Evolutionary conservation across 2,797 vertebrate genomes (phyloP), one percentile per base, ranked within the genome.

Genomic region (Phoxinus dragarum): DNA sequence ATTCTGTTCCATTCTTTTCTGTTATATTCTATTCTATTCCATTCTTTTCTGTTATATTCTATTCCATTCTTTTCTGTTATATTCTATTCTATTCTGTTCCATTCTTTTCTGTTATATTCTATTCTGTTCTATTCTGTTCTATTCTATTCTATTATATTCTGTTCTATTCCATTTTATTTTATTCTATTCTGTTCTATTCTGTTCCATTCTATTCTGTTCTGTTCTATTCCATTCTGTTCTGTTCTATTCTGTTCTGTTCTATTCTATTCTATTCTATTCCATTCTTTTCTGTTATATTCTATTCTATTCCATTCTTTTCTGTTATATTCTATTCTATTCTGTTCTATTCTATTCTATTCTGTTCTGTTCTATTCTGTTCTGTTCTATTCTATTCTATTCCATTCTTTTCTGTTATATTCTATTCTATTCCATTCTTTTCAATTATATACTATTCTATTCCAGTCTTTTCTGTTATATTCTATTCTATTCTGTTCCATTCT

Each of bases 361-460:
- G 9, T 21, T 59, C 21, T 23, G 0, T 59, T 59, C 21, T 23
- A 1, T 23, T 56, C 19, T 23, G 0, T 21, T 0, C 19, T 21
- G 1, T 56, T 56, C 3, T 56, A 9, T 23, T 56, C 6, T 14
- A 1, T 59, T 27, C 27, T 27, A 27, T 27, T 27, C 27, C 27
- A 27, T 27, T 27, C 1, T 27, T 27, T 27, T 27, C 27, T 27
- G 27, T 27, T 27, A 27, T 27, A 27, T 27, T 27, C 27, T 27
- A 9, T 12, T n/a, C 1, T 61, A 23, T 10, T 23, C 10, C 27
- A 0, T 10, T 23, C 1, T 27, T 0, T 4, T 23, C 10, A 27
- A 10, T 11, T n/a, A 0, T 61, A 0, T 12, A 27, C n/a, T 49
- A 0, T 17, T 49, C 5, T 49, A 1, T 5, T 49, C 14, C 5